Percentiles rank a stretch among this genome's conserved stretches.
These are phyloP conservation scores for Caenorhabditis sp. DNA, from an alignment of 2,888 invertebrate genomes.

Conservation along the genomic window DNA sequence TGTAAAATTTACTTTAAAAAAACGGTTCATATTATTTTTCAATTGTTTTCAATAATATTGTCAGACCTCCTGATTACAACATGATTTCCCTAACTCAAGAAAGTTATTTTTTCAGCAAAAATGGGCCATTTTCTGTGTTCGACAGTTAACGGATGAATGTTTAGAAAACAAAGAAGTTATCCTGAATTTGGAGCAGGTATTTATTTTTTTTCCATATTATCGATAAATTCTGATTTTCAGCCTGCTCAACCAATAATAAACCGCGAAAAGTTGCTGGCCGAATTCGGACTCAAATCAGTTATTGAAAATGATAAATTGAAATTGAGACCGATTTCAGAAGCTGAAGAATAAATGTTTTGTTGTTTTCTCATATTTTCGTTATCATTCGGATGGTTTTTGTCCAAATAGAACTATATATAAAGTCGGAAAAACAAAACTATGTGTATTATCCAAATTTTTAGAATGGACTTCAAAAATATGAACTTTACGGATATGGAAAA, in stretches of 20 bases:
- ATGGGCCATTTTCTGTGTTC: slow-evolving; percentile 55
- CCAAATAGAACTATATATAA: neutral
- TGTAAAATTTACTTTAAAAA: neutral
- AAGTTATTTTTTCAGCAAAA: slow-evolving; percentile 58
- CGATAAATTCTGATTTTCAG: slow-evolving; percentile 22
- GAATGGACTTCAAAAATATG: slow-evolving; percentile 11
- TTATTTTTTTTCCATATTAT: neutral
- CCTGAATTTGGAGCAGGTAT: slow-evolving; percentile 50
- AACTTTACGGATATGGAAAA: slow-evolving; percentile 50
- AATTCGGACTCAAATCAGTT: slow-evolving; percentile 33
- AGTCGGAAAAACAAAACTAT: too few relatives aligned
- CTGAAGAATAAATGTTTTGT: slow-evolving; percentile 5
- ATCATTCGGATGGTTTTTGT: neutral
- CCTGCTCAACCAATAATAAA: slow-evolving; percentile 49
- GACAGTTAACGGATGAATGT: slow-evolving; percentile 53
- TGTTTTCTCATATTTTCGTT: slow-evolving; percentile 5
- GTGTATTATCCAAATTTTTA: too few relatives aligned
- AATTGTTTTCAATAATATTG: too few relatives aligned
- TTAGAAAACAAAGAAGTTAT: slow-evolving; percentile 56
- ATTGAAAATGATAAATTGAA: neutral
- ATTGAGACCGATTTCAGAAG: neutral
- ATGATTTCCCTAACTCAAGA: too few relatives aligned
- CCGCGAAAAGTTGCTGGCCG: slow-evolving; percentile 43
- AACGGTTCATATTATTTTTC: neutral
- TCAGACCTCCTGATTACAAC: too few relatives aligned